Base-by-base conservation (phyloP, 2,888 invertebrate species). In the Hirudinaria manillensis region DNA sequence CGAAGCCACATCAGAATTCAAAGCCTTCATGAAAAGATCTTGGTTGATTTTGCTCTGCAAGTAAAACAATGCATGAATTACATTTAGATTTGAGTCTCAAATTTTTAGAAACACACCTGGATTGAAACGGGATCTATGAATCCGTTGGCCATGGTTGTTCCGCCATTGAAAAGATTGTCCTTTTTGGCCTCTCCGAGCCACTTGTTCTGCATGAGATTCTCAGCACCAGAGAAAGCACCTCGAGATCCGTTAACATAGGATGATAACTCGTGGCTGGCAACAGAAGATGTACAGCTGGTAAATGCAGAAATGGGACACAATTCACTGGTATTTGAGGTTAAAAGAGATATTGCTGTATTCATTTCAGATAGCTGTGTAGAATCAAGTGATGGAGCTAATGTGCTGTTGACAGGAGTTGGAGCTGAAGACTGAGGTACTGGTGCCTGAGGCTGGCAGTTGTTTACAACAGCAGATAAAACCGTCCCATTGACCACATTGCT, bases 391-490 rank as follows among this genome's bases (percentile, higher is more conserved):
- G 67, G n/a, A 36, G 67, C 27, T 36, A 67, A 45, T 45, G 45
- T 45, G 45, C 45, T 45, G 53, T 13, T 51, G 70, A 67, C 55
- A 27, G 55, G 27, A 10, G 51, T 34, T 21, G 56, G 21, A 6
- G 51, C n/a, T 27, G 71, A 32, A 27, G 71, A 53, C 51, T 27
- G 51, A 21, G 74, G 24, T 68, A 76, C 68, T 75, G 78, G 77
- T 74, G 77, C 16, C 24, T 70, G 32, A 45, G 76, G 68, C 21
- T 32, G 68, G 32, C 2, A n/a, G 32, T 34, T n/a, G n/a, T 24
- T 68, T 29, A 34, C n/a, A n/a, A 7, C 36, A 29, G 27, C 4
- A 68, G 29, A 34, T 36, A n/a, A n/a, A 34, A 68, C 32, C 21
- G 32, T 3, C 2, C 68, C 68, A 36, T 68, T 68, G 68, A 32